A percentile compares a stretch with the other conserved stretches of the same genome.
phyloP scores from a whole-genome alignment of 2,113 vertebrate genomes.

The Hystrix brachyura region DNA sequence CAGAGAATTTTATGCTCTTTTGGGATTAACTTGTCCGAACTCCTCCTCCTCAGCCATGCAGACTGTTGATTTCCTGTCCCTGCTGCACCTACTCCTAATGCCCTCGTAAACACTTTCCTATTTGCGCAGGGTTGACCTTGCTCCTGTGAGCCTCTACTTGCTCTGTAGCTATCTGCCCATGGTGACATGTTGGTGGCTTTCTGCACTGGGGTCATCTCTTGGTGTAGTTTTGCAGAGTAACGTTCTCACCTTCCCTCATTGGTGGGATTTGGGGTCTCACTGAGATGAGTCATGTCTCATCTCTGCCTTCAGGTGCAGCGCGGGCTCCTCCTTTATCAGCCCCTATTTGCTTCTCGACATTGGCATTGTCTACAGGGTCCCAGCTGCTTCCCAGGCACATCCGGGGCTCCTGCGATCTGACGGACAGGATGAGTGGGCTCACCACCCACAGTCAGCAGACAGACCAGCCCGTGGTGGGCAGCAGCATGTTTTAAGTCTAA shows the following conservation, averaged over 20 bases:
- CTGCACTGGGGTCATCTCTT: background rate
- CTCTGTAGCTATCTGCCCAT: background rate
- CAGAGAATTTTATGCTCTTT: constrained; percentile 28
- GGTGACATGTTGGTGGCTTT: background rate
- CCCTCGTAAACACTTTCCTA: background rate
- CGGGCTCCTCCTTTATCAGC: background rate
- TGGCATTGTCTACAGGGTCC: background rate
- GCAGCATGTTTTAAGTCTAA: background rate
- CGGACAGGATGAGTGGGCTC: background rate
- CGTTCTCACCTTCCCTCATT: background rate
- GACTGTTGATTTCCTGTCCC: constrained; percentile 56
- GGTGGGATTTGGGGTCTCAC: background rate
- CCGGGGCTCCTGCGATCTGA: background rate
- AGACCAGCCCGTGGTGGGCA: background rate
- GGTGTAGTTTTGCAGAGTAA: background rate
- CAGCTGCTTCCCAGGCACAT: background rate
- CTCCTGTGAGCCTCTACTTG: background rate
- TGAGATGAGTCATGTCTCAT: background rate
- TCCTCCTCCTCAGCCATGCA: background rate
- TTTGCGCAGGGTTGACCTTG: constrained; percentile 24
- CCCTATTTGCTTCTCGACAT: background rate
- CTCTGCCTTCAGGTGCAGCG: background rate
- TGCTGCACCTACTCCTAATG: background rate
- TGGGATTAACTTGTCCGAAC: constrained; percentile 36
- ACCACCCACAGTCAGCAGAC: background rate